Conservation (phyloP, 2,888 invertebrate genomes). For the Hartigia nigra region DNA sequence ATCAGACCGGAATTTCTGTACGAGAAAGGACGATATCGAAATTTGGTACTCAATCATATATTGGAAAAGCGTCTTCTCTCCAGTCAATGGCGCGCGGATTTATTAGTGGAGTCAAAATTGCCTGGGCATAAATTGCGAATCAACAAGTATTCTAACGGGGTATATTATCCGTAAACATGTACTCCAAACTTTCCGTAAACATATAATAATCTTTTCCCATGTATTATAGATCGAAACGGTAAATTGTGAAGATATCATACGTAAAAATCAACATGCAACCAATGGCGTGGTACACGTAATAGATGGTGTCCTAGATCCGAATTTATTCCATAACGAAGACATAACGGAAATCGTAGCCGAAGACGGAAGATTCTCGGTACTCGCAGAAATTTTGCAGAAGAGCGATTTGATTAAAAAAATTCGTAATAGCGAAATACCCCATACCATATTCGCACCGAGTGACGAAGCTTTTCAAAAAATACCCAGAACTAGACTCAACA, state of each 20-base stretch:
- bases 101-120: constrained; percentile 62
- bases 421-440: constrained; percentile 70
- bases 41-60: constrained; percentile 63
- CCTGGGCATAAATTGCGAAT: constrained; percentile 60
- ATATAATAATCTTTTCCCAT: background rate
- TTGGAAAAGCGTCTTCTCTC: constrained; percentile 62
- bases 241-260: constrained; percentile 75
- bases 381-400: constrained; percentile 70
- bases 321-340: constrained; percentile 58
- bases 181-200: background rate
- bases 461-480: constrained; percentile 76
- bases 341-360: constrained; percentile 71
- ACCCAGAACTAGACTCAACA: constrained; percentile 28
- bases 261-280: constrained; percentile 72
- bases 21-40: constrained; percentile 1
- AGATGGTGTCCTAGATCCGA: constrained; percentile 68
- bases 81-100: constrained; percentile 62
- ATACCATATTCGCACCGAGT: constrained; percentile 75
- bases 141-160: constrained; percentile 68
- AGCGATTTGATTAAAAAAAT: constrained; percentile 68
- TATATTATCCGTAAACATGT: constrained; percentile 32
- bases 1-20: constrained; percentile 10
- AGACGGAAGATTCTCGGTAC: constrained; percentile 71
- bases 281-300: constrained; percentile 77
- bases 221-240: constrained; percentile 68